Conservation (phyloP, 2,113 vertebrate genomes). For the Sinocyclocheilus rhinocerous region DNA sequence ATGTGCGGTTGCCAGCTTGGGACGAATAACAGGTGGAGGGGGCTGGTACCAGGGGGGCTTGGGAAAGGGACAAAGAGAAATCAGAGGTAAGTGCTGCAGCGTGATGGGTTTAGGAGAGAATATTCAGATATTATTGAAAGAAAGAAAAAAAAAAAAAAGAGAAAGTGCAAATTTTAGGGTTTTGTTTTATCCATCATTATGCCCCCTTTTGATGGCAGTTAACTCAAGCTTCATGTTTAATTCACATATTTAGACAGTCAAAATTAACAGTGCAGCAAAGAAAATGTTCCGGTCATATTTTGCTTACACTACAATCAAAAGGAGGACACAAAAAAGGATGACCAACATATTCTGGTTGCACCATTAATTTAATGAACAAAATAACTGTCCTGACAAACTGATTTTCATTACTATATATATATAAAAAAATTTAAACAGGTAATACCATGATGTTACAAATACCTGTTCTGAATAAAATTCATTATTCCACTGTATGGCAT, state of each 20-base stretch:
- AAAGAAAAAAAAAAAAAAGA: neutral
- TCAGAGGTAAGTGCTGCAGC: neutral
- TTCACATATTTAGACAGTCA: neutral
- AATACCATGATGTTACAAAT: neutral
- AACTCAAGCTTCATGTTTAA: neutral
- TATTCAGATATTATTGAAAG: neutral
- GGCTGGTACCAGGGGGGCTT: slow-evolving; percentile 80
- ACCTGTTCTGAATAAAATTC: neutral
- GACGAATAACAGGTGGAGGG: slow-evolving; percentile 55
- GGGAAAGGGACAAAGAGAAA: neutral
- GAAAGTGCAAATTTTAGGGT: neutral
- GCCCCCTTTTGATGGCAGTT: neutral
- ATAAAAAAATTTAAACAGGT: neutral
- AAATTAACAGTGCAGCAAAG: neutral
- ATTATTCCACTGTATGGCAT: neutral
- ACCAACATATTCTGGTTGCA: no score
- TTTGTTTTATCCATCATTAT: neutral
- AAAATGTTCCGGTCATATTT: neutral
- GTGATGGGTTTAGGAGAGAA: neutral
- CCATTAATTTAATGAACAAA: neutral
- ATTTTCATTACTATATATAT: no score
- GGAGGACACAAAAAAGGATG: neutral
- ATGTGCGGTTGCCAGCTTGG: slow-evolving; percentile 73
- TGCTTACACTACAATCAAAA: neutral
- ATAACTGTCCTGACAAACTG: neutral